phyloP scores from a whole-genome alignment of 92 coral and sea anemone genomes.

The Porites evermanni region DNA sequence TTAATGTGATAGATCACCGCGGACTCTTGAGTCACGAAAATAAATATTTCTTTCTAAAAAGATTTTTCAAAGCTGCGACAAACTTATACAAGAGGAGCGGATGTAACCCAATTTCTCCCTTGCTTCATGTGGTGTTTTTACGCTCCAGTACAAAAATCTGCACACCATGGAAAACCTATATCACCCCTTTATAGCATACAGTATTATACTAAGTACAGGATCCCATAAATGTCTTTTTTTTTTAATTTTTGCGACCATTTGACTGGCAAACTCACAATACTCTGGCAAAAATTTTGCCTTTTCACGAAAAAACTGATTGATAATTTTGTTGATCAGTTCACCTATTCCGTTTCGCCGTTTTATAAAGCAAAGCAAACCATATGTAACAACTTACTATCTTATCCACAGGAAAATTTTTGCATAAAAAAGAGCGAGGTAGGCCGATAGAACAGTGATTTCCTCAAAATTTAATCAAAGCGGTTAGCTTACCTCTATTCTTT shows the following conservation, averaged over 20 bases:
- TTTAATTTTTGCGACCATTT: conserved; percentile 27
- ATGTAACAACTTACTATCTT: conserved; percentile 10
- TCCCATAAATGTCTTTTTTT: conserved; percentile 11
- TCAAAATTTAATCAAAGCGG: conserved; percentile 1
- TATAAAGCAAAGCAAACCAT: conserved; percentile 10
- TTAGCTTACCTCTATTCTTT: conserved; percentile 25
- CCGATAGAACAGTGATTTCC: background rate
- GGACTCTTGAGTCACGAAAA: conserved; percentile 67
- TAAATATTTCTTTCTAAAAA: conserved; percentile 35
- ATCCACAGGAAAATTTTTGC: background rate
- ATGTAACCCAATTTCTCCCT: background rate
- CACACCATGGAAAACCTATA: background rate
- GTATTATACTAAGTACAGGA: background rate
- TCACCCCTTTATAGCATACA: background rate
- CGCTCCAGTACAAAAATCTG: background rate
- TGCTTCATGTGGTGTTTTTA: background rate
- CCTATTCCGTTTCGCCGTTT: background rate
- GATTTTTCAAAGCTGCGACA: conserved; percentile 20
- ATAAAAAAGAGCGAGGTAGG: background rate
- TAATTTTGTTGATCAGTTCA: background rate
- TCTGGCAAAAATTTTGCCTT: background rate
- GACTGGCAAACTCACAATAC: conserved; percentile 4
- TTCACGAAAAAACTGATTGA: background rate
- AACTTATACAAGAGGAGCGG: background rate
- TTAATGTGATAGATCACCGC: conserved; percentile 74